These are phyloP conservation scores for Syrmaticus mikado DNA, from an alignment of 2,113 vertebrate genomes.

Conservation along the genomic window DNA sequence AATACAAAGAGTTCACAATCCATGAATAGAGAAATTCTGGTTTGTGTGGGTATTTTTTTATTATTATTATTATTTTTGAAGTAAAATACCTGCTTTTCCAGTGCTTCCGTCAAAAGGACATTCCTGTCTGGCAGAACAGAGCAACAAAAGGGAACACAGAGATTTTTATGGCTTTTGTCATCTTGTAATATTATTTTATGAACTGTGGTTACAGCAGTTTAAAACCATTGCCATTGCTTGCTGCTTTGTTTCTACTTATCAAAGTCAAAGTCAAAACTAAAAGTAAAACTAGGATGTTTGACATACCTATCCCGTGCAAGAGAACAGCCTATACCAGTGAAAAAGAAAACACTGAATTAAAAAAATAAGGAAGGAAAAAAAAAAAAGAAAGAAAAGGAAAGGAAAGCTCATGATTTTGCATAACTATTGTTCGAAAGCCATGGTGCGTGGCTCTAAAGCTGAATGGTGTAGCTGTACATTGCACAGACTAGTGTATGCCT, in stretches of 20 bases:
- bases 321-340: not conserved
- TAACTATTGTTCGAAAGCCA: not conserved
- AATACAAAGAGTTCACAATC: not conserved
- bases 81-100: not conserved
- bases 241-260: slow-evolving; percentile 54
- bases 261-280: slow-evolving; percentile 42
- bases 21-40: not conserved
- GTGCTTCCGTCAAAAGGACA: not conserved
- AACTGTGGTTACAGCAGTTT: slow-evolving; percentile 14
- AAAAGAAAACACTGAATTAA: not conserved
- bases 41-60: not conserved
- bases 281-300: slow-evolving; percentile 23
- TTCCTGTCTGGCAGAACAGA: slow-evolving; percentile 15
- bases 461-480: slow-evolving; percentile 31
- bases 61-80: not conserved
- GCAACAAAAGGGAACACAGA: slow-evolving; percentile 16
- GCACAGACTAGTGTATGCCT: slow-evolving; percentile 8
- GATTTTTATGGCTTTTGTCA: slow-evolving; percentile 49
- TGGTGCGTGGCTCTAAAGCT: not conserved
- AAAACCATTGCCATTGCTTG: not conserved
- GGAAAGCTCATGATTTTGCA: not conserved
- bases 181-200: slow-evolving; percentile 61
- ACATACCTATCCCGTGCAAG: slow-evolving; percentile 5
- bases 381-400: not conserved
- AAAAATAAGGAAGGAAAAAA: not conserved